Conservation (phyloP, 2,113 vertebrate species). For the Osmerus mordax region DNA sequence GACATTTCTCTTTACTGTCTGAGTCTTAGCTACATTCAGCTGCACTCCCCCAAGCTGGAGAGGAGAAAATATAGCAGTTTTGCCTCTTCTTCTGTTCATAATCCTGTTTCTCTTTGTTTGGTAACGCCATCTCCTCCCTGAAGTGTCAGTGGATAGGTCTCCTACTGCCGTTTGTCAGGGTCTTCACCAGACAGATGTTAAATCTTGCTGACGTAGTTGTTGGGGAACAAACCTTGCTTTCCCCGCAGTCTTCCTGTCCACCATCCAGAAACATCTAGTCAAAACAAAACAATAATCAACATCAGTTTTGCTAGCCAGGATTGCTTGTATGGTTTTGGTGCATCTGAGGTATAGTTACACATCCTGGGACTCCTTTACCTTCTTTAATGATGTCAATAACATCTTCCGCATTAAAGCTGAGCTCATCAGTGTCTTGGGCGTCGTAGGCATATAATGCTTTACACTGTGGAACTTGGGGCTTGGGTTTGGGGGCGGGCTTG, state of each 20-base stretch:
- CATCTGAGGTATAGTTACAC: neutral
- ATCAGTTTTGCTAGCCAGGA: neutral
- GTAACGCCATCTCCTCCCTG: constrained; percentile 14
- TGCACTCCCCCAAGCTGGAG: constrained; percentile 36
- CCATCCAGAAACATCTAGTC: constrained; percentile 91
- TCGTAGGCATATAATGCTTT: constrained; percentile 94
- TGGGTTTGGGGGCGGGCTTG: constrained; percentile 94
- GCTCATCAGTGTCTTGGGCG: constrained; percentile 97
- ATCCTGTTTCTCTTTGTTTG: constrained; percentile 13
- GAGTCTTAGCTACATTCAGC: constrained; percentile 43
- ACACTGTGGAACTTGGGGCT: constrained; percentile 96
- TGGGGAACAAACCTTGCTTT: constrained; percentile 97
- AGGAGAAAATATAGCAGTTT: constrained; percentile 33
- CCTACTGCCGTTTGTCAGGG: constrained; percentile 22
- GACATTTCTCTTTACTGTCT: constrained; percentile 33
- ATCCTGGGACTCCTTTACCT: constrained; percentile 68
- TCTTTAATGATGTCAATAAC: constrained; percentile 94
- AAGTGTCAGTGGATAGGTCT: constrained; percentile 29
- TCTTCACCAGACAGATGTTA: constrained; percentile 58
- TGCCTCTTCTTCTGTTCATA: constrained; percentile 30
- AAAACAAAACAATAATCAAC: constrained; percentile 5
- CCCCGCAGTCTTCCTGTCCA: constrained; percentile 93
- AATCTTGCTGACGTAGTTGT: constrained; percentile 96
- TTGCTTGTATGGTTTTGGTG: neutral
- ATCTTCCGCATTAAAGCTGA: constrained; percentile 95